These are phyloP conservation scores for Andricus quercusramuli DNA, from an alignment of 2,888 invertebrate species.

Conservation along the genomic window DNA sequence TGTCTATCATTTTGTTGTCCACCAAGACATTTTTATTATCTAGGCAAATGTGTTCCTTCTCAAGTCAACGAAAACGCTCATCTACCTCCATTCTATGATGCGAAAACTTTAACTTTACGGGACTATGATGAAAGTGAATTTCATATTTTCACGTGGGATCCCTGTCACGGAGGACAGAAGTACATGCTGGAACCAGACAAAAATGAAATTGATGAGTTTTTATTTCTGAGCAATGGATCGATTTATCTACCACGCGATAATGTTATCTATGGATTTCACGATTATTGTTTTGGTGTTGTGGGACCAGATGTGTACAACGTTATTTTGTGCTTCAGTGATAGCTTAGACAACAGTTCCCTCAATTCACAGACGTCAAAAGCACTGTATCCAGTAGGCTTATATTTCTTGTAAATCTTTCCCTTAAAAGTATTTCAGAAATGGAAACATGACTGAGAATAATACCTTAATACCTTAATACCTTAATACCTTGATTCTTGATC, in stretches of 20 bases:
- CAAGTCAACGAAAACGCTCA: constrained; percentile 1
- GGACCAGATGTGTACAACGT: constrained; percentile 48
- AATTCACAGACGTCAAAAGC: background rate
- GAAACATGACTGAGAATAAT: background rate
- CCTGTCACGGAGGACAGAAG: constrained; percentile 52
- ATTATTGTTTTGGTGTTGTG: constrained; percentile 61
- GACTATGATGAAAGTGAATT: constrained; percentile 48
- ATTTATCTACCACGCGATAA: constrained; percentile 45
- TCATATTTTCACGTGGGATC: constrained; percentile 51
- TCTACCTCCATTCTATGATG: constrained; percentile 60
- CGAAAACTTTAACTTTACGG: constrained; percentile 34
- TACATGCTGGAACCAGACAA: constrained; percentile 56
- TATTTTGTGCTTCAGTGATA: constrained; percentile 57
- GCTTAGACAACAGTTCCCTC: background rate
- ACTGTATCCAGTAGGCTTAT: background rate
- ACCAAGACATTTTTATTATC: constrained; percentile 14
- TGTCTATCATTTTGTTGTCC: constrained; percentile 65
- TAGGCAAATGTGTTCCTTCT: background rate
- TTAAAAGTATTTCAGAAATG: background rate
- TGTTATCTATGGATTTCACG: constrained; percentile 12
- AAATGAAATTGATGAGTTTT: constrained; percentile 48
- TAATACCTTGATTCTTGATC: too few species aligned
- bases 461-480: too few species aligned
- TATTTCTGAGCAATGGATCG: constrained; percentile 63
- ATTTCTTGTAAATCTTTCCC: background rate